Evolutionary conservation across 2,797 vertebrate genomes (phyloP).

Genomic region (Helostoma temminkii): DNA sequence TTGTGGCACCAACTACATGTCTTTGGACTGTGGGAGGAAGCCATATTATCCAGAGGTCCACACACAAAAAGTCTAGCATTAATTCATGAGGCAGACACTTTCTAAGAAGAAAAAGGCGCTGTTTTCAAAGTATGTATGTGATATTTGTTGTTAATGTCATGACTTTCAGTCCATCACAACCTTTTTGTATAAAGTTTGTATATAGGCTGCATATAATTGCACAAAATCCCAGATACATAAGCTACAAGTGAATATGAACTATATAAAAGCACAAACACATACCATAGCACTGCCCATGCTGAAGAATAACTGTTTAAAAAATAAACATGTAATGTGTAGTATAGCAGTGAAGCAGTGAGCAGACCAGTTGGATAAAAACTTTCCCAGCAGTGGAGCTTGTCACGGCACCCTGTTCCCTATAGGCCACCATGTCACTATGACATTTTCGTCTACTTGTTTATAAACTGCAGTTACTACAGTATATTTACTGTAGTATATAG

Average conservation of each 20-base stretch:
- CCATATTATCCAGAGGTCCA: too few relatives aligned
- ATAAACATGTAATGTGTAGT: constrained; percentile 27
- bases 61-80: background rate
- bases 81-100: constrained; percentile 5
- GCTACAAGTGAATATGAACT: too few relatives aligned
- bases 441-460: too few relatives aligned
- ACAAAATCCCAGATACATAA: too few relatives aligned
- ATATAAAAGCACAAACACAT: constrained; percentile 16
- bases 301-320: constrained; percentile 11
- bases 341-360: too few relatives aligned
- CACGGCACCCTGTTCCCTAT: constrained; percentile 47
- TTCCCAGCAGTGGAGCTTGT: constrained; percentile 45
- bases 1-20: too few relatives aligned
- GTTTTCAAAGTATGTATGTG: constrained; percentile 16
- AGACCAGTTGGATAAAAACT: constrained; percentile 4
- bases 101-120: constrained; percentile 10
- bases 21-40: too few relatives aligned
- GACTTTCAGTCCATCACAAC: constrained; percentile 10
- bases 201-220: constrained; percentile 34
- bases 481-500: too few relatives aligned
- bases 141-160: constrained; percentile 26
- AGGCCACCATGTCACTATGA: constrained; percentile 37
- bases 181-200: background rate
- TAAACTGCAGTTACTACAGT: too few relatives aligned
- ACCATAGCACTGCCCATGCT: too few relatives aligned